phyloP scores from a whole-genome alignment of 2,797 vertebrate genomes.

The Lepus townsendii region DNA sequence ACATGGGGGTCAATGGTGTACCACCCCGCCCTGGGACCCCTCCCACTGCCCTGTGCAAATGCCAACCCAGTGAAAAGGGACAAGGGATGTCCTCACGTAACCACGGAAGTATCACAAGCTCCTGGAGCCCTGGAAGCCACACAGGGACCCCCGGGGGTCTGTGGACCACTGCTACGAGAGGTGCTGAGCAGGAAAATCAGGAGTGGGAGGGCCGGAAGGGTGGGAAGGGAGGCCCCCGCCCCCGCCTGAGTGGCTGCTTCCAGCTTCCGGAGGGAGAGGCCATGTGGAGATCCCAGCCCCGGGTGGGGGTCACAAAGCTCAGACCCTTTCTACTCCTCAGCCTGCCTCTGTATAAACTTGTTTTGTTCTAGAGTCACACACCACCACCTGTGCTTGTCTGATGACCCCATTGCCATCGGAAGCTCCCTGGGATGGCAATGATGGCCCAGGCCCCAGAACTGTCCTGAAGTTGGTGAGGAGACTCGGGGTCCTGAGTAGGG shows the following conservation, averaged over 20 bases:
- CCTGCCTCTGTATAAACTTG: not conserved
- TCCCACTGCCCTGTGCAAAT: not conserved
- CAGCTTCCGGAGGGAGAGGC: not conserved
- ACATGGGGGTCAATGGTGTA: not conserved
- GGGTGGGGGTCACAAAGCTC: not conserved
- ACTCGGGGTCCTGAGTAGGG: too few species aligned
- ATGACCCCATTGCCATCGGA: too few species aligned
- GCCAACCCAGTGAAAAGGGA: not conserved
- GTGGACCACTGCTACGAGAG: not conserved
- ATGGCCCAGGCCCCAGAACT: not conserved
- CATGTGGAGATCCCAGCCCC: not conserved
- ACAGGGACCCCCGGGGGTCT: not conserved
- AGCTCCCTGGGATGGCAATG: too few species aligned
- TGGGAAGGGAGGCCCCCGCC: not conserved
- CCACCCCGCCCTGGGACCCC: not conserved
- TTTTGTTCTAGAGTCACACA: not conserved
- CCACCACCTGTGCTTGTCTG: not conserved
- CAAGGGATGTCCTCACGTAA: not conserved
- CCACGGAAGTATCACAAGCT: not conserved
- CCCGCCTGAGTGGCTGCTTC: not conserved
- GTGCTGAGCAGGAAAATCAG: not conserved
- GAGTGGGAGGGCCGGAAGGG: rapidly evolving
- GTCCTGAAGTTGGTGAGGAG: not conserved
- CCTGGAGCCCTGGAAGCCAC: not conserved
- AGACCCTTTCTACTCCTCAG: not conserved